phyloP scores from a whole-genome alignment of 2,888 invertebrate species.

The Nowickia ferox region DNA sequence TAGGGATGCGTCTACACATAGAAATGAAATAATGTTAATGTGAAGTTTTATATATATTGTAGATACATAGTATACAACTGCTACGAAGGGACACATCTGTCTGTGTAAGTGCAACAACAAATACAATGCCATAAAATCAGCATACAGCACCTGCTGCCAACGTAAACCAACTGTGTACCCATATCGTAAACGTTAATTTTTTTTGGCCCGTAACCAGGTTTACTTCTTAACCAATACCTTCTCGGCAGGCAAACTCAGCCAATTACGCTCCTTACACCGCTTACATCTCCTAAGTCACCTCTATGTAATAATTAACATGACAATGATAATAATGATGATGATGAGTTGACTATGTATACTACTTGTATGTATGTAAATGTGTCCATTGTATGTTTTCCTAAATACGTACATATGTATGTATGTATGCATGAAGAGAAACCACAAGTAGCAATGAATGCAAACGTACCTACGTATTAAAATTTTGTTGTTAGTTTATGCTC shows the following conservation, averaged over 20 bases:
- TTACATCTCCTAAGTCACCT: conserved; percentile 46
- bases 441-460: conserved; percentile 56
- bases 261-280: conserved; percentile 5
- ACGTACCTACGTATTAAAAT: conserved; percentile 25
- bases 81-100: conserved; percentile 53
- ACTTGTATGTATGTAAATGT: conserved; percentile 2
- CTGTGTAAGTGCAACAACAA: conserved; percentile 51
- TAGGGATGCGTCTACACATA: no score
- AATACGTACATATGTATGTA: no score
- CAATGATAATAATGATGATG: conserved; percentile 47
- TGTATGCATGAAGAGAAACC: conserved; percentile 42
- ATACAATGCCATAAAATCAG: conserved; percentile 45
- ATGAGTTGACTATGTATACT: conserved; percentile 28
- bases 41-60: background rate
- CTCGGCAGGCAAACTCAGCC: background rate
- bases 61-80: background rate
- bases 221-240: conserved; percentile 58
- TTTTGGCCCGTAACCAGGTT: conserved; percentile 13
- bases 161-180: conserved; percentile 31
- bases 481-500: conserved; percentile 54
- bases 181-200: conserved; percentile 3
- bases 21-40: background rate
- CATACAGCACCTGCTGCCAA: conserved; percentile 64
- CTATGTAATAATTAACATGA: conserved; percentile 36
- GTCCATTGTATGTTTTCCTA: background rate